Evolutionary conservation across 2,113 vertebrate genomes (phyloP).

Genomic region (Colinus virginianus): DNA sequence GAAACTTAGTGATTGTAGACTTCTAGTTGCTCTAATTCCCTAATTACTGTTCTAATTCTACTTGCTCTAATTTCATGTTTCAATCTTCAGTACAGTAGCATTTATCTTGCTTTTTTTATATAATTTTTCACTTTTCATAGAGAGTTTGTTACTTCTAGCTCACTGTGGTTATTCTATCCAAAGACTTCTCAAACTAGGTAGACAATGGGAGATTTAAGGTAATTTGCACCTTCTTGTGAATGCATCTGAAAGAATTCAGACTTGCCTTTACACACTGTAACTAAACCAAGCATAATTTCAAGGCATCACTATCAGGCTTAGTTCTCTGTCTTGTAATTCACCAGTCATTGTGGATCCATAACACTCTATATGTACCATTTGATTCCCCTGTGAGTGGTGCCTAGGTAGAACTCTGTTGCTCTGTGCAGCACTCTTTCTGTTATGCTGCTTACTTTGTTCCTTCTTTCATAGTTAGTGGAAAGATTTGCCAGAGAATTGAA

Average conservation of each 20-base stretch:
- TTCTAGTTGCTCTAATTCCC: neutral
- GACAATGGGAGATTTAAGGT: neutral
- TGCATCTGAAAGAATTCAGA: neutral
- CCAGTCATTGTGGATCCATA: neutral
- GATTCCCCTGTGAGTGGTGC: neutral
- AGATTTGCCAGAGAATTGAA: conserved; percentile 6
- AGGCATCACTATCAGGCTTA: neutral
- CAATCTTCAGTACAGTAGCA: neutral
- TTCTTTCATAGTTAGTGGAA: neutral
- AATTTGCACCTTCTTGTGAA: neutral
- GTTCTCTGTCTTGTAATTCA: neutral
- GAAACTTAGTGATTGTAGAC: neutral
- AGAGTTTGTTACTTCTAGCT: neutral
- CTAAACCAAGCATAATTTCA: neutral
- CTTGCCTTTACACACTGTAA: neutral
- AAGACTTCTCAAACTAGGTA: neutral
- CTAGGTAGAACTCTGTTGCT: neutral
- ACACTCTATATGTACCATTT: neutral
- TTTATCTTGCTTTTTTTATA: neutral
- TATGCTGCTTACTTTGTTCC: neutral
- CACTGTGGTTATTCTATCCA: neutral
- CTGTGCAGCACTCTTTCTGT: neutral
- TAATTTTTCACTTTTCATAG: neutral
- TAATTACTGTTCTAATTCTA: too few relatives aligned
- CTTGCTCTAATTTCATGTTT: neutral